Percentiles rank a stretch among this genome's conserved stretches.
phyloP scores from a whole-genome alignment of 2,888 invertebrate genomes.

The Dermolepida albohirtum region DNA sequence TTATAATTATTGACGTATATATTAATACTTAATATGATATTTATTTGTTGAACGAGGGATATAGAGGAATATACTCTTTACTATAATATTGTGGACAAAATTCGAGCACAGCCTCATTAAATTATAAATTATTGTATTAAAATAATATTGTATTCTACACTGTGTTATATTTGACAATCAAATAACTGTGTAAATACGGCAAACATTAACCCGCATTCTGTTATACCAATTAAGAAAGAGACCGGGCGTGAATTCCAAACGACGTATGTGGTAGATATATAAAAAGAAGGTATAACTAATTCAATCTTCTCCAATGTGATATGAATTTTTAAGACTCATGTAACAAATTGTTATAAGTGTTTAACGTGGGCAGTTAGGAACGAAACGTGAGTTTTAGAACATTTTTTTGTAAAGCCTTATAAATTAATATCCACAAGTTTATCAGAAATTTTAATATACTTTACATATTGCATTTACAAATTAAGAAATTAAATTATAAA shows the following conservation, averaged over 20 bases:
- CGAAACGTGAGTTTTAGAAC: no score
- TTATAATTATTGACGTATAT: constrained; percentile 44
- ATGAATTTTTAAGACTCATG: background rate
- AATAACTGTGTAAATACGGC: constrained; percentile 30
- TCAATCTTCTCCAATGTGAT: constrained; percentile 28
- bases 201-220: constrained; percentile 23
- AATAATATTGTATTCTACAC: constrained; percentile 29
- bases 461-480: no score
- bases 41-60: constrained; percentile 42
- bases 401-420: no score
- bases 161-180: constrained; percentile 37
- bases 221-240: constrained; percentile 11
- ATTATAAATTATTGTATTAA: constrained; percentile 13
- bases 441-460: no score
- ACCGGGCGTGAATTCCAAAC: constrained; percentile 11
- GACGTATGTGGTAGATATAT: background rate
- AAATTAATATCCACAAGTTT: no score
- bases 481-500: no score
- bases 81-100: constrained; percentile 16
- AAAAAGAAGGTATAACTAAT: no score
- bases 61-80: constrained; percentile 39
- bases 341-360: background rate
- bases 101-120: constrained; percentile 32
- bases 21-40: constrained; percentile 39
- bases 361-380: background rate